These are phyloP conservation scores for Tautogolabrus adspersus DNA, from an alignment of 2,113 vertebrate genomes.

Conservation along the genomic window DNA sequence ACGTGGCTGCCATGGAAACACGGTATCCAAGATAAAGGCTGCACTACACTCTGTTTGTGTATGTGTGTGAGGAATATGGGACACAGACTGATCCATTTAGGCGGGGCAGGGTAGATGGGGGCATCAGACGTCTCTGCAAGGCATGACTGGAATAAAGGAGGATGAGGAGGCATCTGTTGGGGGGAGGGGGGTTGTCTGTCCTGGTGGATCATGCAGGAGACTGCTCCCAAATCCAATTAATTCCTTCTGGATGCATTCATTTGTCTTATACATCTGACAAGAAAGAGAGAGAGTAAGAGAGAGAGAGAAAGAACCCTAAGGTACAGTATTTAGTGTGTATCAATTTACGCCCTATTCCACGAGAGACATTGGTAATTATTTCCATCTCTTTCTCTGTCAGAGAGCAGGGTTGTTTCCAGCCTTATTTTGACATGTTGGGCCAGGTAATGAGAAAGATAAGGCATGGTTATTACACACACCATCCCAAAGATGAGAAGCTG, in stretches of 20 bases:
- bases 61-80: conserved; percentile 63
- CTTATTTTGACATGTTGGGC: conserved; percentile 63
- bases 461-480: conserved; percentile 68
- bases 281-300: conserved; percentile 5
- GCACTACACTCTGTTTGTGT: conserved; percentile 50
- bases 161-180: conserved; percentile 53
- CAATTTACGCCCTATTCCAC: conserved; percentile 80
- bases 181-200: conserved; percentile 62
- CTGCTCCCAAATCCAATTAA: conserved; percentile 84
- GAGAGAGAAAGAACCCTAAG: conserved; percentile 60
- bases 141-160: conserved; percentile 81
- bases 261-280: conserved; percentile 75
- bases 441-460: conserved; percentile 73
- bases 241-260: conserved; percentile 83
- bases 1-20: conserved; percentile 83
- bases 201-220: conserved; percentile 77
- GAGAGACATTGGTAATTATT: conserved; percentile 80
- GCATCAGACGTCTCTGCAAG: conserved; percentile 79
- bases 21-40: conserved; percentile 77
- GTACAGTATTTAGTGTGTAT: conserved; percentile 80
- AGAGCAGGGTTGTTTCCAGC: conserved; percentile 54
- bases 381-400: conserved; percentile 70
- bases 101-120: conserved; percentile 26
- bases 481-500: conserved; percentile 30
- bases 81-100: conserved; percentile 75